A percentile compares a stretch with the other conserved stretches of the same genome.
These are phyloP conservation scores for Phacellophora camtschatica DNA, from an alignment of 30 jellyfish, hydroid and myxozoan species.

Conservation along the genomic window DNA sequence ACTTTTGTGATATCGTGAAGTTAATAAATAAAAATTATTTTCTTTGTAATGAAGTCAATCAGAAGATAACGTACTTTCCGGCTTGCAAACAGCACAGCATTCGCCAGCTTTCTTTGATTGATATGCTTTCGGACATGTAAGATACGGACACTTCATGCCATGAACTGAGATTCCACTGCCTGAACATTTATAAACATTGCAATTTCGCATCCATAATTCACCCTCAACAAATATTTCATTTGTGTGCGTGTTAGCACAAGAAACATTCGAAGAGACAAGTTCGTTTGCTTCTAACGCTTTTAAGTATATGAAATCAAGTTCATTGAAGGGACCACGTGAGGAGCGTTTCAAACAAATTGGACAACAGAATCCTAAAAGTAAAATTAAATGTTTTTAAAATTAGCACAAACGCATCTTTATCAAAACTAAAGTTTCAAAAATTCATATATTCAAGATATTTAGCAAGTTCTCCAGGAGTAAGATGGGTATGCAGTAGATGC, in stretches of 20 bases:
- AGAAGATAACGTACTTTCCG: constrained; percentile 23
- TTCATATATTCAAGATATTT: too few species aligned
- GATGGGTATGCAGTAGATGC: too few species aligned
- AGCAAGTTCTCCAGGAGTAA: too few species aligned
- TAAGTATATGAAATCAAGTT: neutral
- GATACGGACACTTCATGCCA: constrained; percentile 37
- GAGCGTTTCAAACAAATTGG: constrained; percentile 55
- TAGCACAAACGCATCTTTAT: neutral
- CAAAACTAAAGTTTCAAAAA: too few species aligned
- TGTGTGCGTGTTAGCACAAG: constrained; percentile 32
- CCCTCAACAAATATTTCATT: constrained; percentile 66
- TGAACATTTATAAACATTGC: constrained; percentile 45
- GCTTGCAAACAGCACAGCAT: constrained; percentile 56
- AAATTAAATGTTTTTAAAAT: neutral
- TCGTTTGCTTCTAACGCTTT: constrained; percentile 13
- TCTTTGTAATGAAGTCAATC: too few species aligned
- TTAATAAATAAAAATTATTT: too few species aligned
- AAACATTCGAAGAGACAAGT: constrained; percentile 39
- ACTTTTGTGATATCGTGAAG: too few species aligned
- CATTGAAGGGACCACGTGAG: constrained; percentile 56
- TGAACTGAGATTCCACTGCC: constrained; percentile 23
- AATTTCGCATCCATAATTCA: constrained; percentile 60
- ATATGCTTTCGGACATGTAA: constrained; percentile 48
- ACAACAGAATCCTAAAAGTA: constrained; percentile 59
- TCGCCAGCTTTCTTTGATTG: constrained; percentile 26